Conservation (phyloP, 2,888 invertebrate species). For the Hoplodrina ambigua region DNA sequence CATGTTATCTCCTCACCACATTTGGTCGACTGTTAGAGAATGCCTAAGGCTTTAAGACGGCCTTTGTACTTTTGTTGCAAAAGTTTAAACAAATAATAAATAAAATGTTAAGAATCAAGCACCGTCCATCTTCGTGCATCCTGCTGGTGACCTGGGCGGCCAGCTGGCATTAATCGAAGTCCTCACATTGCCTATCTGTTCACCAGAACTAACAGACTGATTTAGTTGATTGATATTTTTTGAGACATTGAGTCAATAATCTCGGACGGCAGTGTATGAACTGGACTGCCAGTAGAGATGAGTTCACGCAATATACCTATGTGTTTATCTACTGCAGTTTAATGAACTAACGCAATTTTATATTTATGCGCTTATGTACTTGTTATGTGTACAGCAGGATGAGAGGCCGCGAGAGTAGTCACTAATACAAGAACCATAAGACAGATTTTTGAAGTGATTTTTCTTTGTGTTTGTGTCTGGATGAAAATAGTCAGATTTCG, state of each 20-base stretch:
- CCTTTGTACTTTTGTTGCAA: too few relatives aligned
- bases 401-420: constrained; percentile 31
- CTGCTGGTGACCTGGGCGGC: neutral
- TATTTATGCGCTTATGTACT: constrained; percentile 53
- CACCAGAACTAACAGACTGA: neutral
- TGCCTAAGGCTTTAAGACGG: too few relatives aligned
- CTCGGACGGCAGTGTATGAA: constrained; percentile 70
- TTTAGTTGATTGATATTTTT: neutral
- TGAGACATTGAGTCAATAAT: constrained; percentile 15
- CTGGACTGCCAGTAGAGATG: constrained; percentile 78
- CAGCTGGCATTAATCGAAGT: neutral
- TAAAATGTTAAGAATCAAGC: too few relatives aligned
- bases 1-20: too few relatives aligned
- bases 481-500: neutral
- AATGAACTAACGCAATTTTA: constrained; percentile 65
- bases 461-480: constrained; percentile 7
- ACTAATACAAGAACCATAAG: constrained; percentile 24
- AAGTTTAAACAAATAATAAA: too few relatives aligned
- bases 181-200: neutral
- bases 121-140: too few relatives aligned
- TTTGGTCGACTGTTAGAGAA: too few relatives aligned
- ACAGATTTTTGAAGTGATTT: constrained; percentile 22
- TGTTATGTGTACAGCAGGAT: constrained; percentile 27
- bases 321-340: constrained; percentile 63
- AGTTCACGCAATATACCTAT: constrained; percentile 69